Evolutionary conservation across 2,113 vertebrate genomes (phyloP).

Genomic region (Tamias sibiricus): DNA sequence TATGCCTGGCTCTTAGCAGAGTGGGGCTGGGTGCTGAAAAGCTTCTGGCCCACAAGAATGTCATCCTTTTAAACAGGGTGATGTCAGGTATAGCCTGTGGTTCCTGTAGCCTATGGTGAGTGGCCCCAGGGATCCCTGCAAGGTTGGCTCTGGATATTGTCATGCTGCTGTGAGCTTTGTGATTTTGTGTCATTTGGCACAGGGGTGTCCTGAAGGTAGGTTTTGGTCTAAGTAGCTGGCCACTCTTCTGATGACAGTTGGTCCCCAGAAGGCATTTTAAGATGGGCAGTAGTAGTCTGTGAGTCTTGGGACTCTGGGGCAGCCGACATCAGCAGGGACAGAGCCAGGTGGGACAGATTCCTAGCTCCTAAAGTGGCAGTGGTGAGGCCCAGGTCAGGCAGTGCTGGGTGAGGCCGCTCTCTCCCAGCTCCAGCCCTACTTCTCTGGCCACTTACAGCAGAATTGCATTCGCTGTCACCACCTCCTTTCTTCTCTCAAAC

Average conservation of each 20-base stretch:
- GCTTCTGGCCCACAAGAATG: accelerated
- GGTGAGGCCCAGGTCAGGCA: background rate
- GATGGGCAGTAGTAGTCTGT: background rate
- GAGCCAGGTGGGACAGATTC: background rate
- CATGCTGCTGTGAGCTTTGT: accelerated
- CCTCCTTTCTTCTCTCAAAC: no score
- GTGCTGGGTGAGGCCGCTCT: no score
- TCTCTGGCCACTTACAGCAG: background rate
- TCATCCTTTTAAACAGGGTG: background rate
- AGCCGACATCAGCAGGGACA: background rate
- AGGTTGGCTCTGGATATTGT: background rate
- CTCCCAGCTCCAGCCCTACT: no score
- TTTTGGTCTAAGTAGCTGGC: background rate
- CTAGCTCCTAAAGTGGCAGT: background rate
- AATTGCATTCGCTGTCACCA: background rate
- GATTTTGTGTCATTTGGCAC: accelerated
- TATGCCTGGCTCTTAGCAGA: background rate
- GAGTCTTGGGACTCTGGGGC: background rate
- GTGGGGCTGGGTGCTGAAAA: accelerated
- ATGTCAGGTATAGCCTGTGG: accelerated
- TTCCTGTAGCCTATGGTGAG: accelerated
- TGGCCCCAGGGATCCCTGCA: accelerated
- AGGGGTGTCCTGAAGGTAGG: background rate
- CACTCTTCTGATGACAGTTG: accelerated
- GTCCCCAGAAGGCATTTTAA: background rate